These are phyloP conservation scores for Leptestheria dahalacensis DNA, from an alignment of 1,140 invertebrate genomes.

Conservation along the genomic window DNA sequence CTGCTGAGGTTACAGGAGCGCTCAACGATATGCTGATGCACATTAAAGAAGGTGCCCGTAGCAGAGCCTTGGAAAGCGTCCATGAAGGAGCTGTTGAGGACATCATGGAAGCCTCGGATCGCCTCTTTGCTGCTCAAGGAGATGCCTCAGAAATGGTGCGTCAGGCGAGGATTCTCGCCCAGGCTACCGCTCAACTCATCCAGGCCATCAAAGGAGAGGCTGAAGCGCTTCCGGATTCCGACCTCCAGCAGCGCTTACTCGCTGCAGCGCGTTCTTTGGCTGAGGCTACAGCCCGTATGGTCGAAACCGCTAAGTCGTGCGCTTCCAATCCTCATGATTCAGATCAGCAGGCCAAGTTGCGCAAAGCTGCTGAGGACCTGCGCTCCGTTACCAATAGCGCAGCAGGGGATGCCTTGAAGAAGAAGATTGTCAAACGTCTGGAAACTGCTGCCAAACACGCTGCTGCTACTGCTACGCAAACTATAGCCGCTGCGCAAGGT, in stretches of 20 bases:
- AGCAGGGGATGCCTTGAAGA: constrained; percentile 56
- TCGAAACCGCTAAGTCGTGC: constrained; percentile 87
- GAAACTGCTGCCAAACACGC: constrained; percentile 71
- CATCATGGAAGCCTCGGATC: constrained; percentile 78
- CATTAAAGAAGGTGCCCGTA: constrained; percentile 47
- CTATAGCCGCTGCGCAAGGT: constrained; percentile 59
- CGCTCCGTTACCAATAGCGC: constrained; percentile 72
- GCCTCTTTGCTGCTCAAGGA: constrained; percentile 58
- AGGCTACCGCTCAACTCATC: constrained; percentile 57
- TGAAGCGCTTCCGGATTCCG: constrained; percentile 68
- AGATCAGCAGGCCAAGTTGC: constrained; percentile 63
- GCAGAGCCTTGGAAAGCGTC: constrained; percentile 34
- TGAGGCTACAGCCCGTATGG: constrained; percentile 88
- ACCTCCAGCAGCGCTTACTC: constrained; percentile 72
- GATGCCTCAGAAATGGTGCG: constrained; percentile 87
- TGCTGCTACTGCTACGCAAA: constrained; percentile 74
- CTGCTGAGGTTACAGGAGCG: constrained; percentile 72
- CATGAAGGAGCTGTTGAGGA: constrained; percentile 76
- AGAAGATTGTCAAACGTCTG: constrained; percentile 56
- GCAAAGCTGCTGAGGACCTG: constrained; percentile 78
- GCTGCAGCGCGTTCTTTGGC: constrained; percentile 85
- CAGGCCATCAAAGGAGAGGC: constrained; percentile 89
- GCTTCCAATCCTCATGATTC: constrained; percentile 70
- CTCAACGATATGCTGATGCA: constrained; percentile 82
- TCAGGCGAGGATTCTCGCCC: constrained; percentile 78